Evolutionary conservation across 2,113 vertebrate genomes (phyloP), one percentile per base, ranked within the genome.

Genomic region (Zosterops lateralis): DNA sequence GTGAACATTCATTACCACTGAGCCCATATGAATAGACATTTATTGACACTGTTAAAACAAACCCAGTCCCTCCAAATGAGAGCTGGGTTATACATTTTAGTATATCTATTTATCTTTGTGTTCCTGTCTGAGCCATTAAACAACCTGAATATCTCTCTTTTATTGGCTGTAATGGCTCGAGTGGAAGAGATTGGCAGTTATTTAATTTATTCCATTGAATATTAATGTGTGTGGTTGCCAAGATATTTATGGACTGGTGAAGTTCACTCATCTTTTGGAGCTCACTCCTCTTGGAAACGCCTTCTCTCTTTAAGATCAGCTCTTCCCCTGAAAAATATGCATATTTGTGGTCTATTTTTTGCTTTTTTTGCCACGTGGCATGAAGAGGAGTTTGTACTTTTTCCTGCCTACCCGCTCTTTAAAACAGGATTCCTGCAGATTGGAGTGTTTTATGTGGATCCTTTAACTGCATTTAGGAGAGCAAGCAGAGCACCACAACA

Each of bases 41-140:
- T 97, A 96, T 95, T 95, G 92, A 89, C 92, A 91, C 24, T 88
- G 71, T 82, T 90, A 94, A 90, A 89, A 93, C 81, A 95, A 98
- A 96, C 93, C 47, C 87, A 93, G 56, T 91, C 38, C 38, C 47
- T 85, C 75, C 83, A 88, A 96, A 91, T 73, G 58, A 86, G 84
- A 91, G 44, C 64, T 87, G 77, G 76, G 87, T 96, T 94, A 79
- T 92, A 74, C 82, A 95, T 95, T 95, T 97, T 93, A 96, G 80
- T 81, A 71, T 70, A 34, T 89, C 45, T 84, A 58, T 94, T 96
- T 96, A 85, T 95, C 85, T 95, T 95, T 95, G 62, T 92, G 73
- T 92, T 96, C 89, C 79, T 95, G 79, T 61, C 85, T 77, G 18
- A 71, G 91, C 86, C 78, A 93, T 86, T 93, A 92, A 96, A 94